Conservation (phyloP, 2,113 vertebrate genomes). For the Xiphorhynchus elegans region DNA sequence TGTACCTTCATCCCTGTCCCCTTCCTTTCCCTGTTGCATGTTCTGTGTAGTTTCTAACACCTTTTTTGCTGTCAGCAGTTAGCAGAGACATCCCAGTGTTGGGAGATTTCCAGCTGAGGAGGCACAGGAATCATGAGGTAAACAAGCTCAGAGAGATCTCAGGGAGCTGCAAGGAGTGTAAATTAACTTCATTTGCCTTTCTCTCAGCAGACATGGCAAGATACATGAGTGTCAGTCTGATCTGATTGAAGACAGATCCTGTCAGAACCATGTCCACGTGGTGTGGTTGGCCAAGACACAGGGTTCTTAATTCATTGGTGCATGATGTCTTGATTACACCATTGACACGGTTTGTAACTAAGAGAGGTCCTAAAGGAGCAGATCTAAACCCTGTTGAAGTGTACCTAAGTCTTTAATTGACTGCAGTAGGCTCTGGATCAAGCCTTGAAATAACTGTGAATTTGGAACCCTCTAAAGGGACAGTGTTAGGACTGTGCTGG, state of each 20-base stretch:
- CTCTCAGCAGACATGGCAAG: background rate
- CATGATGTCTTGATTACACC: background rate
- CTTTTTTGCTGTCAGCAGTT: background rate
- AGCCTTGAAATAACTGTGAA: background rate
- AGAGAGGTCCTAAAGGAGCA: background rate
- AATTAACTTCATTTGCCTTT: background rate
- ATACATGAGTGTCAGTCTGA: background rate
- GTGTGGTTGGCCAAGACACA: background rate
- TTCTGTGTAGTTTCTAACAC: background rate
- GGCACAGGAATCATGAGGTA: fast-evolving
- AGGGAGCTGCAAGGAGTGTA: background rate
- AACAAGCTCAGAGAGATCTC: background rate
- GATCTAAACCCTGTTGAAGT: background rate
- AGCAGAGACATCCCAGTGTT: background rate
- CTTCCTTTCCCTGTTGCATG: background rate
- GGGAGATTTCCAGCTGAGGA: background rate
- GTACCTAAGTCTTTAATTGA: background rate
- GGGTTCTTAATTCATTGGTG: background rate
- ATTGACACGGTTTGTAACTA: background rate
- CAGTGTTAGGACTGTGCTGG: background rate
- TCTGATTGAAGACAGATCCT: background rate
- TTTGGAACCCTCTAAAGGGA: background rate
- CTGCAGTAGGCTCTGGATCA: background rate
- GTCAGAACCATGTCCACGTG: background rate
- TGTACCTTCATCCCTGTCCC: background rate